These are phyloP conservation scores for Chrysogorgia sp. DNA, from an alignment of 92 coral and sea anemone genomes.

Conservation along the genomic window DNA sequence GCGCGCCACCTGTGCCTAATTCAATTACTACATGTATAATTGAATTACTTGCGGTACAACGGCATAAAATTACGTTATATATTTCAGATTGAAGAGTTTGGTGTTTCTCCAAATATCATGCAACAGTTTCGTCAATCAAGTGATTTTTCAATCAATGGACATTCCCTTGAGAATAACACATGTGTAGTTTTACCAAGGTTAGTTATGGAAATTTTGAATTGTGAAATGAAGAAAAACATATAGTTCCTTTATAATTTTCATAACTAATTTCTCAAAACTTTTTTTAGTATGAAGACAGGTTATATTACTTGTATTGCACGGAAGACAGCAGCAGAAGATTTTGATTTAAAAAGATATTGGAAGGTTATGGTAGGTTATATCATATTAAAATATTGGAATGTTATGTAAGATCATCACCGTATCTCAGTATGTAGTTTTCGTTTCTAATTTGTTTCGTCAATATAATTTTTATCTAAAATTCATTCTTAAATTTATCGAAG, in stretches of 20 bases:
- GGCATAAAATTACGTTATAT: background rate
- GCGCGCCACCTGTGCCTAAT: no score
- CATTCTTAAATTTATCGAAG: conserved; percentile 32
- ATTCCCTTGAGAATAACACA: conserved; percentile 71
- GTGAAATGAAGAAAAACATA: no score
- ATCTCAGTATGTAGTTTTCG: background rate
- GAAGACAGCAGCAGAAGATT: conserved; percentile 62
- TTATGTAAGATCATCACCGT: background rate
- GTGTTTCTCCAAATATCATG: conserved; percentile 57
- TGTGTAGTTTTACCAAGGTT: conserved; percentile 93
- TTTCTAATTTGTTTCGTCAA: background rate
- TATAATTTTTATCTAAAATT: background rate
- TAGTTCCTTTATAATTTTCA: background rate
- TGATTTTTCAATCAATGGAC: conserved; percentile 37
- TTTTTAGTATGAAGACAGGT: conserved; percentile 82
- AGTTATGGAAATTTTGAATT: background rate
- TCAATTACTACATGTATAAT: background rate
- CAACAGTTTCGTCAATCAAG: conserved; percentile 37
- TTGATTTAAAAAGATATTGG: conserved; percentile 88
- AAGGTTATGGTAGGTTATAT: conserved; percentile 75
- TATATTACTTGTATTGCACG: conserved; percentile 73
- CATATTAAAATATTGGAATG: background rate
- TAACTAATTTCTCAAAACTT: background rate
- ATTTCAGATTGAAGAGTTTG: conserved; percentile 55
- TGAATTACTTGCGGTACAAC: background rate